Base-by-base conservation (phyloP, 2,888 invertebrate genomes). In the Brenthis ino region DNA sequence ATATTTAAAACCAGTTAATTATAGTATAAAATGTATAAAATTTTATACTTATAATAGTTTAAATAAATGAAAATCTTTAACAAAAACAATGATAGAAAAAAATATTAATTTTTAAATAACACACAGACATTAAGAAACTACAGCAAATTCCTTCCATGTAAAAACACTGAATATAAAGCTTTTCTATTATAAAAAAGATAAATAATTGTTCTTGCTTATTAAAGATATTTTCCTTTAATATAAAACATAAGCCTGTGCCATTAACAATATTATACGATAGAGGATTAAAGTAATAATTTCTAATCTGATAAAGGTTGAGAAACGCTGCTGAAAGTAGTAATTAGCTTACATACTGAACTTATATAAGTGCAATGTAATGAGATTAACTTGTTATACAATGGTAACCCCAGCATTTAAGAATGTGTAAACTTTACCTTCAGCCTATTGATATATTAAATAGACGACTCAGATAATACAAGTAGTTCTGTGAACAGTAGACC, bases 271-370 rank as follows among this genome's bases (percentile, higher is more conserved):
- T 60, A 60, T 56, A 56, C 16, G 14, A 53, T 16, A 37, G 24
- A 53, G n/a, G 11, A 43, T 63, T 54, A 28, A 16, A 63, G 43
- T 63, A 54, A 60, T 60, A 60, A 60, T 28, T 20, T 65, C 63
- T 57, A 69, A 63, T 66, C 66, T 57, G 4, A 1, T 37, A 48
- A 8, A 69, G 48, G 48, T 72, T 70, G 72, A 57, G 67, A 65
- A 64, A 6, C 50, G 14, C 63, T 72, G 70, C 48, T 8, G 33
- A 50, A 50, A 53, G 61, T 64, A 70, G 53, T 72, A 72, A 72
- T 72, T 72, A 72, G 63, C 72, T 72, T 72, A 72, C 57, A 56
- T 43, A 51, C 65, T 57, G 67, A 67, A 63, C 70, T 57, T 64
- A 70, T 63, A 57, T 64, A 56, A 57, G 60, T 63, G 70, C 67